Conservation (phyloP, 2,113 vertebrate species). For the Isurus oxyrinchus region DNA sequence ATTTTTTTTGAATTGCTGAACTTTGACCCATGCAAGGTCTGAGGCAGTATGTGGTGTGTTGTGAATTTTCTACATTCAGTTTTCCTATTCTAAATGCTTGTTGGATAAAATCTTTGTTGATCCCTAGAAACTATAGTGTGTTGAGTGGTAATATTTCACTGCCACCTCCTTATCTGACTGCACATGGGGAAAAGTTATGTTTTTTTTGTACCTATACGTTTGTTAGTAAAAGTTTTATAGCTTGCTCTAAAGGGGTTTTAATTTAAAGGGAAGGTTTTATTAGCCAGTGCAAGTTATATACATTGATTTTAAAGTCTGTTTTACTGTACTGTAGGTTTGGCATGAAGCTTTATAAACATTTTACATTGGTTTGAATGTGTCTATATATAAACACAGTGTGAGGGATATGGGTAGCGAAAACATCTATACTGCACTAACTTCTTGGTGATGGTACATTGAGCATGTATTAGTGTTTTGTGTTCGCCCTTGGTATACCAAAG, state of each 20-base stretch:
- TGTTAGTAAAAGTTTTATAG: constrained; percentile 32
- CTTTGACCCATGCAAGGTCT: constrained; percentile 21
- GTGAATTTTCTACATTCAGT: not conserved
- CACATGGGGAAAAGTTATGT: not conserved
- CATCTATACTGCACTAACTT: constrained; percentile 56
- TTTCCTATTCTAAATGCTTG: not conserved
- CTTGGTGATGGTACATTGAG: constrained; percentile 57
- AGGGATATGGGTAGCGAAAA: constrained; percentile 53
- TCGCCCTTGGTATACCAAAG: constrained; percentile 85
- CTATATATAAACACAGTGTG: constrained; percentile 61
- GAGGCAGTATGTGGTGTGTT: not conserved
- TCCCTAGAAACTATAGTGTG: not conserved
- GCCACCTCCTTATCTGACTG: constrained; percentile 10
- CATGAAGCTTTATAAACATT: constrained; percentile 35
- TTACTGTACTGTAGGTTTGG: constrained; percentile 46
- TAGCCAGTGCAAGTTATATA: constrained; percentile 31
- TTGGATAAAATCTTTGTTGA: not conserved
- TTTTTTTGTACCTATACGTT: not conserved
- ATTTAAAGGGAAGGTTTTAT: constrained; percentile 44
- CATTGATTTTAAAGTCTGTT: constrained; percentile 32
- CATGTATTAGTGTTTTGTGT: constrained; percentile 61
- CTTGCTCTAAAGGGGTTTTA: constrained; percentile 36
- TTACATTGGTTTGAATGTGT: constrained; percentile 62
- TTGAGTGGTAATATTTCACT: not conserved
- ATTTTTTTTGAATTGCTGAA: not conserved